phyloP scores from a whole-genome alignment of 2,888 invertebrate species.

The Blastobasis adustella region DNA sequence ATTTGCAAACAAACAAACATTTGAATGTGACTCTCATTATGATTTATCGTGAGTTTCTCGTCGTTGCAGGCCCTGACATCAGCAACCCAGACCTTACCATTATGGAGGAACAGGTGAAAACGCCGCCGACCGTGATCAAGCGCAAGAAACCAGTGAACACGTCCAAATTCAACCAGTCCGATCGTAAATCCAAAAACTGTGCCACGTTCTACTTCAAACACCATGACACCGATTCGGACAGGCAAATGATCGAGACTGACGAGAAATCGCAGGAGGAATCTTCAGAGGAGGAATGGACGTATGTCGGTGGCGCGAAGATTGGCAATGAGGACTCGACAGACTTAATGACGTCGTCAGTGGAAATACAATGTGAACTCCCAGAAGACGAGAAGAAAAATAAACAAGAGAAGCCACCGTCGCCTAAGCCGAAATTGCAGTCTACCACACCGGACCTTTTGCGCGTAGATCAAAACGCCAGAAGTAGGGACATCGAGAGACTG shows the following conservation, averaged over 20 bases:
- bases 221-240: slow-evolving; percentile 89
- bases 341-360: slow-evolving; percentile 68
- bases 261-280: slow-evolving; percentile 66
- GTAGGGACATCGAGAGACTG: slow-evolving; percentile 82
- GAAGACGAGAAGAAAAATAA: slow-evolving; percentile 48
- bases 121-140: slow-evolving; percentile 64
- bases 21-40: slow-evolving; percentile 11
- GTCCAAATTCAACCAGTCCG: slow-evolving; percentile 80
- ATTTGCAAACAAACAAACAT: slow-evolving; percentile 34
- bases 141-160: slow-evolving; percentile 72
- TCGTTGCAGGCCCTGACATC: slow-evolving; percentile 44
- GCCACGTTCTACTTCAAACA: slow-evolving; percentile 91
- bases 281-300: slow-evolving; percentile 79
- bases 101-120: slow-evolving; percentile 43
- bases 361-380: slow-evolving; percentile 62
- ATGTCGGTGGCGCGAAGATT: slow-evolving; percentile 66
- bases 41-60: slow-evolving; percentile 18
- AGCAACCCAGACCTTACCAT: slow-evolving; percentile 19
- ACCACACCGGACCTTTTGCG: slow-evolving; percentile 64
- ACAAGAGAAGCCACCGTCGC: slow-evolving; percentile 40
- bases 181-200: slow-evolving; percentile 86
- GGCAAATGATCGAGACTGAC: slow-evolving; percentile 73
- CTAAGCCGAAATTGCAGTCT: slow-evolving; percentile 50
- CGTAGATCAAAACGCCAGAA: slow-evolving; percentile 61
- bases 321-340: slow-evolving; percentile 64